These are phyloP conservation scores for Zaprionus africanus DNA, from an alignment of 1,140 invertebrate species.

Conservation along the genomic window DNA sequence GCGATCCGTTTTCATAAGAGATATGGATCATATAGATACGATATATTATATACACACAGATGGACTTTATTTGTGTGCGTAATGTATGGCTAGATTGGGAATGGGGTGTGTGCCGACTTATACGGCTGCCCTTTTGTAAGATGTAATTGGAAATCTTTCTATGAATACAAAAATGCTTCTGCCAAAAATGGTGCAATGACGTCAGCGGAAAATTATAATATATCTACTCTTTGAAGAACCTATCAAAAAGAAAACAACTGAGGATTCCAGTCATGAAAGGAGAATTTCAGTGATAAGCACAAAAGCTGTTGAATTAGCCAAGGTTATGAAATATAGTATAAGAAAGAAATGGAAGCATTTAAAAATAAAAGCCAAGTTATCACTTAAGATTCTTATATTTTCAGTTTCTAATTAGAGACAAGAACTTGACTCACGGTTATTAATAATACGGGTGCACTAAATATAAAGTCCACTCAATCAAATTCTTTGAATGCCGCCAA, in stretches of 20 bases:
- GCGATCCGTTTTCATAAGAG: slow-evolving; percentile 1
- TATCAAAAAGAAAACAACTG: background rate
- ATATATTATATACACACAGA: background rate
- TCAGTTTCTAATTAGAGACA: slow-evolving; percentile 6
- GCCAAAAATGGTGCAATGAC: slow-evolving; percentile 14
- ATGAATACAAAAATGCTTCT: background rate
- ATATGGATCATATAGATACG: slow-evolving; percentile 15
- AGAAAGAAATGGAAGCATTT: background rate
- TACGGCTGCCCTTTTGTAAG: slow-evolving; percentile 14
- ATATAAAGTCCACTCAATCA: slow-evolving; percentile 10
- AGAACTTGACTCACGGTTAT: slow-evolving; percentile 16
- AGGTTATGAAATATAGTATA: background rate
- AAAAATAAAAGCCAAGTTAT: slow-evolving; percentile 5
- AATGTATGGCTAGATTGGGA: slow-evolving; percentile 8
- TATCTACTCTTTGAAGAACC: background rate
- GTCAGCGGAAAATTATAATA: slow-evolving; percentile 4
- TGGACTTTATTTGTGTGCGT: background rate
- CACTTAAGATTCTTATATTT: background rate
- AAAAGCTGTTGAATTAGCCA: background rate
- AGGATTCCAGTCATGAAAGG: background rate
- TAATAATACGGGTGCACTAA: background rate
- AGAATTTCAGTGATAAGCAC: background rate
- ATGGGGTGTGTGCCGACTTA: background rate
- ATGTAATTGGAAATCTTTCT: slow-evolving; percentile 2
- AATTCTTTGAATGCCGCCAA: slow-evolving; percentile 4